Conservation (phyloP, 2,797 vertebrate genomes). For the Harpagifer antarcticus region DNA sequence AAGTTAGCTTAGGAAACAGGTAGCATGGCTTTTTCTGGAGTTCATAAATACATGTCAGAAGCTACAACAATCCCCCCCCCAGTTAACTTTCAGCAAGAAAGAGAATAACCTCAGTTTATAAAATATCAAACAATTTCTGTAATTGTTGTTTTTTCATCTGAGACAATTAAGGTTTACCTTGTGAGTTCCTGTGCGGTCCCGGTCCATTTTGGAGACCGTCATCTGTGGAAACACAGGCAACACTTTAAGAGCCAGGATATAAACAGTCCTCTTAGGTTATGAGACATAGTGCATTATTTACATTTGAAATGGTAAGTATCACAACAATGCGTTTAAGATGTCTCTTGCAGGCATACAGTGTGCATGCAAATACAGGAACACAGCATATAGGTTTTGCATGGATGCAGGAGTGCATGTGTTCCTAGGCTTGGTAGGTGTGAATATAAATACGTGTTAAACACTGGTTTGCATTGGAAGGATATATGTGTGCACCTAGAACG, state of each 20-base stretch:
- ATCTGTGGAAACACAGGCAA: conserved; percentile 73
- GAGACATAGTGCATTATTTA: neutral
- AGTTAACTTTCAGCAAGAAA: neutral
- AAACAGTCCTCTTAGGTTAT: neutral
- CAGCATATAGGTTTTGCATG: conserved; percentile 19
- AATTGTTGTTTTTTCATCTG: neutral
- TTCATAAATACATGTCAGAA: too few relatives aligned
- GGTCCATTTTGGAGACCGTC: conserved; percentile 86
- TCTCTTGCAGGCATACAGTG: neutral
- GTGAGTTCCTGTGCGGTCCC: conserved; percentile 84
- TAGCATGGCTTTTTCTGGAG: too few relatives aligned
- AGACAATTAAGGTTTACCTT: conserved; percentile 73
- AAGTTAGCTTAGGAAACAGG: too few relatives aligned
- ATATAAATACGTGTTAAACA: conserved; percentile 39
- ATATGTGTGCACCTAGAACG: neutral
- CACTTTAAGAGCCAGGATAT: neutral
- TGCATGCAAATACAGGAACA: conserved; percentile 35
- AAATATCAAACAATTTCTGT: neutral
- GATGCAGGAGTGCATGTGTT: conserved; percentile 18
- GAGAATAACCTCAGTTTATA: neutral
- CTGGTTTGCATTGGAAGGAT: neutral
- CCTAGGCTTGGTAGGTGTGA: conserved; percentile 27
- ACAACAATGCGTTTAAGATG: conserved; percentile 17
- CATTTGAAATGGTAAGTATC: conserved; percentile 15
- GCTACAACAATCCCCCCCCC: neutral